Conservation (phyloP, 2,113 vertebrate genomes). For the Python bivittatus region DNA sequence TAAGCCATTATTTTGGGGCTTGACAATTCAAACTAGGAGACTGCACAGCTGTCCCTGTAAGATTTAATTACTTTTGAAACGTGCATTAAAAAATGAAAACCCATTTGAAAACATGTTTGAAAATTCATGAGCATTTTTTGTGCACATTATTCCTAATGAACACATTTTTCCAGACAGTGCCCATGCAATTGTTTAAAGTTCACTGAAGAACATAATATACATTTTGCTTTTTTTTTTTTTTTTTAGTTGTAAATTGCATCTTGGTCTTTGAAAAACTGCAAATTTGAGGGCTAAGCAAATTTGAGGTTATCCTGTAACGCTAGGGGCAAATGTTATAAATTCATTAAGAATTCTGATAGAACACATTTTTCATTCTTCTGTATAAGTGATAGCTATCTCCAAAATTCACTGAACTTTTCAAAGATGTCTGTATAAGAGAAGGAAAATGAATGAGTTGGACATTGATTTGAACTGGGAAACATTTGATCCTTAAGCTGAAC, state of each 20-base stretch:
- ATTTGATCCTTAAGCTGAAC: not conserved
- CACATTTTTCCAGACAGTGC: not conserved
- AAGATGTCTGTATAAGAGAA: not conserved
- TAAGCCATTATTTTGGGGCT: not conserved
- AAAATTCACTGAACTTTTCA: not conserved
- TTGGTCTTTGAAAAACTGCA: not conserved
- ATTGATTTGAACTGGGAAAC: not conserved
- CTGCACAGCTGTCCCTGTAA: not conserved
- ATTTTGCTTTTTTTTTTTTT: not conserved
- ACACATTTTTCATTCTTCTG: not conserved
- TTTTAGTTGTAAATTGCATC: not conserved
- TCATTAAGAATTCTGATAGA: not conserved
- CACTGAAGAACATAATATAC: not conserved
- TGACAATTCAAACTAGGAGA: not conserved
- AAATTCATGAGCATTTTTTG: not conserved
- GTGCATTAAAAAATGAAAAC: not conserved
- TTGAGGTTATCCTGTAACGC: not conserved
- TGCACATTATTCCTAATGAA: not conserved
- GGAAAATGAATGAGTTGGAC: not conserved
- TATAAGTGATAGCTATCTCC: not conserved
- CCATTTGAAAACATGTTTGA: not conserved
- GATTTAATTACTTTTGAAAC: not conserved
- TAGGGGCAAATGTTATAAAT: not conserved
- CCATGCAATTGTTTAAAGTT: not conserved
- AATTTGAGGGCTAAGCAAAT: not conserved